These are phyloP conservation scores for Sipunculus nudus DNA, from an alignment of 2,888 invertebrate species.

Conservation along the genomic window DNA sequence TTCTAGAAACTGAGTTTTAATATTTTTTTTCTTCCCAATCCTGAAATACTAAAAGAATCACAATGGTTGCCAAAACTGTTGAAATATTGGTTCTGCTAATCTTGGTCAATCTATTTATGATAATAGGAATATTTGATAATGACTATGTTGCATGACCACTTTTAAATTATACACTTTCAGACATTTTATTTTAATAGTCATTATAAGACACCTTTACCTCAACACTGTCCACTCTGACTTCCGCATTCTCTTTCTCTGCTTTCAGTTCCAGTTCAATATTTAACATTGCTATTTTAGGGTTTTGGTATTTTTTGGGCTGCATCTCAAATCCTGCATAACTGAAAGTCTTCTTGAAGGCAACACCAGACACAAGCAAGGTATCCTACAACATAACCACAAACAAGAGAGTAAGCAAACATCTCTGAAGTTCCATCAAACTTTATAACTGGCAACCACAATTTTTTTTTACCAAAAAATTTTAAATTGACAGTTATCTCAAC, in stretches of 20 bases:
- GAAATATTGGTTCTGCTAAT: too few relatives aligned
- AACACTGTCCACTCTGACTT: slow-evolving; percentile 93
- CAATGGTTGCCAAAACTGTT: too few relatives aligned
- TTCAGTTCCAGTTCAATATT: slow-evolving; percentile 98
- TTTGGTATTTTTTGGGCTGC: slow-evolving; percentile 93
- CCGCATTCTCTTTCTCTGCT: slow-evolving; percentile 98
- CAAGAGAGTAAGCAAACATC: background rate
- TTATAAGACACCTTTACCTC: slow-evolving; percentile 69
- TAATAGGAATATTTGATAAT: too few relatives aligned
- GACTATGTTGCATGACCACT: too few relatives aligned
- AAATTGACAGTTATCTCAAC: background rate
- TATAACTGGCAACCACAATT: too few relatives aligned
- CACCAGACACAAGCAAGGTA: slow-evolving; percentile 89
- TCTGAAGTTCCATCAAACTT: background rate
- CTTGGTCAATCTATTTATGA: too few relatives aligned
- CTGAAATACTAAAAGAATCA: too few relatives aligned
- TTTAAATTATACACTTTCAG: too few relatives aligned
- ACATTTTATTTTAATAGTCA: too few relatives aligned
- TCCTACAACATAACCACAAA: slow-evolving; percentile 71
- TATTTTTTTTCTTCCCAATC: too few relatives aligned
- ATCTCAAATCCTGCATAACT: slow-evolving; percentile 99
- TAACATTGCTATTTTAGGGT: slow-evolving; percentile 92
- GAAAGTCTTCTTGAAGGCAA: slow-evolving; percentile 99
- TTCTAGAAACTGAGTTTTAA: too few relatives aligned
- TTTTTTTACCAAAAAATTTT: background rate